Evolutionary conservation across 2,113 vertebrate genomes (phyloP).

Genomic region (Peromyscus polionotus): DNA sequence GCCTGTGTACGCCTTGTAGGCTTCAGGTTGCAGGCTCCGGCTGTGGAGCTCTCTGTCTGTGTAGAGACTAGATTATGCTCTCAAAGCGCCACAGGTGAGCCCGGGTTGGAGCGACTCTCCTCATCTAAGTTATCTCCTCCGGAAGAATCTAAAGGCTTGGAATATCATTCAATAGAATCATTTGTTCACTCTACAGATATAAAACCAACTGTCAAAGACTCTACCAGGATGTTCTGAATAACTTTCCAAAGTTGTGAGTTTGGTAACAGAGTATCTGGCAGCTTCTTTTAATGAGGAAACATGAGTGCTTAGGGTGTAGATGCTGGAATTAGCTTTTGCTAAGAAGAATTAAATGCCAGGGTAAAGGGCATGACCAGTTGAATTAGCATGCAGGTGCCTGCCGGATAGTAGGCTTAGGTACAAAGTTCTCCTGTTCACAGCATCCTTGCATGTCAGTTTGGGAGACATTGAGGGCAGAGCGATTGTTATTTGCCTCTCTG

Average conservation of each 20-base stretch:
- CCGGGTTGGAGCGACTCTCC: not conserved
- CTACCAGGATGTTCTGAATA: not conserved
- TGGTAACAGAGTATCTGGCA: not conserved
- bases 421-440: not conserved
- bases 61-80: not conserved
- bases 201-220: not conserved
- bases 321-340: not conserved
- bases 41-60: not conserved
- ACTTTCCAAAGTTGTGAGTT: not conserved
- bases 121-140: not conserved
- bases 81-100: not conserved
- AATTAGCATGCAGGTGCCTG: not conserved
- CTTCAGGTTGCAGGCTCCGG: not conserved
- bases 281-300: not conserved
- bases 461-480: not conserved
- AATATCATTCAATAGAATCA: not conserved
- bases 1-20: not conserved
- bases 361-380: not conserved
- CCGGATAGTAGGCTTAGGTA: not conserved
- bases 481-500: not conserved
- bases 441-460: not conserved
- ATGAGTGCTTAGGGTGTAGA: not conserved
- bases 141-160: not conserved
- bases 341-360: not conserved
- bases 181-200: not conserved